Evolutionary conservation across 2,888 invertebrate species (phyloP).

Genomic region (Leptopilina drosophilae): DNA sequence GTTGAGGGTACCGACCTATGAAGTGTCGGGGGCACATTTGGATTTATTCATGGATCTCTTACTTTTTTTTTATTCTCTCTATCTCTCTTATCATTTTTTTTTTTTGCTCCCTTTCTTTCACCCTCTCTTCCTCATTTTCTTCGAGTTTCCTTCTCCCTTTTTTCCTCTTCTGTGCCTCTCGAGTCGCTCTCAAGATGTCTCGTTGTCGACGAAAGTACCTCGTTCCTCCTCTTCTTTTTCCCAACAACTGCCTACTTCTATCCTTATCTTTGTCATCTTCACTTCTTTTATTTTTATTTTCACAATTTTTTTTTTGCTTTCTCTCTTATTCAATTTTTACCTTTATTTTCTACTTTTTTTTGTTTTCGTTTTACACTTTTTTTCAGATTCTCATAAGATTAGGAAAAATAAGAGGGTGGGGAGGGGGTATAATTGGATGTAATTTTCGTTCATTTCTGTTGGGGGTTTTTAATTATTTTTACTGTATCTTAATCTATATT

Average conservation of each 20-base stretch:
- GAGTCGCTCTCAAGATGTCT: constrained; percentile 47
- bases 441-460: too few species aligned
- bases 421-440: background rate
- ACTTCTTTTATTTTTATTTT: constrained; percentile 43
- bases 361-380: background rate
- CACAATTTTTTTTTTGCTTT: constrained; percentile 44
- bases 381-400: background rate
- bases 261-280: constrained; percentile 43
- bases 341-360: background rate
- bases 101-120: constrained; percentile 17
- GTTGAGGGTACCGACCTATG: constrained; percentile 33
- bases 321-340: background rate
- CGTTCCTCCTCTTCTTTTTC: constrained; percentile 45
- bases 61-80: background rate
- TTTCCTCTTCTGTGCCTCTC: constrained; percentile 43
- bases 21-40: constrained; percentile 51
- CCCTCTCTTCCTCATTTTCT: constrained; percentile 27
- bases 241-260: constrained; percentile 39
- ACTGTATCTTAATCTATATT: too few species aligned
- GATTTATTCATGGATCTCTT: constrained; percentile 56
- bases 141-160: constrained; percentile 23
- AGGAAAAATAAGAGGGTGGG: too few species aligned
- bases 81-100: background rate
- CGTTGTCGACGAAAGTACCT: constrained; percentile 46
- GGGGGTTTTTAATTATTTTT: too few species aligned